A percentile compares a stretch with the other conserved stretches of the same genome.
Conservation (phyloP, 2,888 invertebrate genomes). For the Rhagonycha lutea region DNA sequence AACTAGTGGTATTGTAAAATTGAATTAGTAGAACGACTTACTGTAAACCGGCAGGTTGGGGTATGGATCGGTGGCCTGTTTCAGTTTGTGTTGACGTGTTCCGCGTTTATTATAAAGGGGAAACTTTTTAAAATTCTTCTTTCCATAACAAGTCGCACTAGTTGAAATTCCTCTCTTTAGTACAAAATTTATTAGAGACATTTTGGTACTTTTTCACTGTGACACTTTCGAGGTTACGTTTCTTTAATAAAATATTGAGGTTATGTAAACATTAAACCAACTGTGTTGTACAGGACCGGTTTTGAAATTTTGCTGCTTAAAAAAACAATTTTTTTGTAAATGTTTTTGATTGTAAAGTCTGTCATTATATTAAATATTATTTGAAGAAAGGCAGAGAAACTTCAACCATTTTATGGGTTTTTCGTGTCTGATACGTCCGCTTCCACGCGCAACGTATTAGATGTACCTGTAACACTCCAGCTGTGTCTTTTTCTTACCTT, state of each 20-base stretch:
- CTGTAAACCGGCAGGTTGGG: conserved; percentile 71
- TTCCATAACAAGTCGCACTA: conserved; percentile 61
- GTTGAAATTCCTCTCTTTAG: conserved; percentile 59
- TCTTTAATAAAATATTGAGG: not conserved
- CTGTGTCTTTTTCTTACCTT: no score
- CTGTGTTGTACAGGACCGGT: not conserved
- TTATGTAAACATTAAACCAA: not conserved
- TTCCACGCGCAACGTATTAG: no score
- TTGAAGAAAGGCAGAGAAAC: no score
- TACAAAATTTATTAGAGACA: conserved; percentile 46
- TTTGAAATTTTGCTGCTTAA: no score
- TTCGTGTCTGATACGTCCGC: no score
- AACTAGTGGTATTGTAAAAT: not conserved
- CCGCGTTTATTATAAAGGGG: conserved; percentile 77
- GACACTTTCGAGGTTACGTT: conserved; percentile 9
- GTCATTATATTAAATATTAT: no score
- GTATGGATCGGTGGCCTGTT: conserved; percentile 61
- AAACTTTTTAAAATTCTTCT: conserved; percentile 84
- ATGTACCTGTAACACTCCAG: no score
- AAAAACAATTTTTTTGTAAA: no score
- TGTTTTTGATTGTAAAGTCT: no score
- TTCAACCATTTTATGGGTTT: no score
- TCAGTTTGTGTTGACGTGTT: conserved; percentile 65
- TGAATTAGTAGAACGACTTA: conserved; percentile 44
- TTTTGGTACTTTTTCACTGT: conserved; percentile 13